Base-by-base conservation (phyloP, 2,797 vertebrate genomes). In the Orestias chungarensis region DNA sequence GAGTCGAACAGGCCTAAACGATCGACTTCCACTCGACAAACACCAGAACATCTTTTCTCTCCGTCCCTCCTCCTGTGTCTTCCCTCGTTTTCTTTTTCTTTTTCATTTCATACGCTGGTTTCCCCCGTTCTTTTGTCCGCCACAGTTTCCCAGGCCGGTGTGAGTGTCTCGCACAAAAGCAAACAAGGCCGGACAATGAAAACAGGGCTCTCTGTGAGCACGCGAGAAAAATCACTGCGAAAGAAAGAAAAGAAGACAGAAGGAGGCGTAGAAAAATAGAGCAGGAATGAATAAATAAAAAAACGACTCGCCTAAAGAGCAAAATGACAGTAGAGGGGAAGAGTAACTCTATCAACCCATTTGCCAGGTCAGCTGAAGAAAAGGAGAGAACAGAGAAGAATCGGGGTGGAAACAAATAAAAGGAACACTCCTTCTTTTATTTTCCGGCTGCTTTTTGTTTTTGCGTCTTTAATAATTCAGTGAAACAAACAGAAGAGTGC, bases 401-500 rank as follows among this genome's bases (percentile, higher is more conserved):
- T 66, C 64, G 6, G 83, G 74, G 65, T 71, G 76, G 74, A 82
- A 76, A 84, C 74, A 79, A 68, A 76, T 40, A 61, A 71, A 78
- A 72, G 55, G 68, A 55, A 59, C 6, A 29, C 75, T 73, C 74
- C 54, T 62, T 29, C 72, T 76, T 74, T 88, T 84, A 79, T 82
- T 78, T 77, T 86, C 75, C 75, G 70, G 78, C 66, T 76, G 84
- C 88, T 91, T 91, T 91, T 93, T 91, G 88, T 92, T 90, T 91
- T 79, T 73, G 68, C 76, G 80, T 75, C 82, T 87, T 93, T 72
- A 93, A 92, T 91, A 92, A 93, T 92, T 92, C 83, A 93, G 76
- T 84, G 66, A 77, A 72, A 82, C 86, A 89, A 85, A 89, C 80
- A 77, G 86, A 81, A 79, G 81, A 88, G 25, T 67, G 43, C 43